Evolutionary conservation across 2,888 invertebrate genomes (phyloP), one percentile per base, ranked within the genome.

Genomic region (Drosophila mulleri): DNA sequence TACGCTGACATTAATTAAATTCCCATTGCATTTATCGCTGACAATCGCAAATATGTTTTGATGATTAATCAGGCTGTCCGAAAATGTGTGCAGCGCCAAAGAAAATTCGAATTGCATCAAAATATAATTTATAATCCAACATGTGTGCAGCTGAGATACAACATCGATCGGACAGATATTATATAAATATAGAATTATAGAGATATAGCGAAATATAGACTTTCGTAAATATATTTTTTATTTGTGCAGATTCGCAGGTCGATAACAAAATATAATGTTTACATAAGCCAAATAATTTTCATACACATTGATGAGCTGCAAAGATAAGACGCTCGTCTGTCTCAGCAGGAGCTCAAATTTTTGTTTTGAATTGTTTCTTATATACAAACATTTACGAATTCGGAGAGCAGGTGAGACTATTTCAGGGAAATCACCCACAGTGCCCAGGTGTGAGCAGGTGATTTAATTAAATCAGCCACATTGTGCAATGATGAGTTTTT

Each of bases 61-160:
- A 87, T 90, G 91, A 90, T 83, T 91, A 86, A 90, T 80, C 88
- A 71, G 54, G 47, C 64, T 66, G 66, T 48, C 64, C 56, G 41
- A 41, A 59, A 68, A 62, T 32, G 20, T 60, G 23, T 62, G 32
- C 75, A 64, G 44, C 52, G 39, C 18, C 56, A 54, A 74, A 60
- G n/a, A 1, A 44, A 68, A 65, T 52, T 32, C 48, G 14, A n/a
- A 72, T 23, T 7, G 44, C 14, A 44, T 50, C 4, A 42, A 29
- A 23, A 53, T 72, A 44, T 29, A 26, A 61, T 67, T 44, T 16
- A 47, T 35, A 14, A 37, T 50, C 41, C 41, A 41, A 56, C 41
- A 56, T 41, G 41, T 32, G 53, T 53, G 52, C 52, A 37, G 12
- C 35, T 14, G 18, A 42, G 14, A 11, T 6, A 68, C 60, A 39